Conservation (phyloP, 2,888 invertebrate species). For the Cosmopolites sordidus region DNA sequence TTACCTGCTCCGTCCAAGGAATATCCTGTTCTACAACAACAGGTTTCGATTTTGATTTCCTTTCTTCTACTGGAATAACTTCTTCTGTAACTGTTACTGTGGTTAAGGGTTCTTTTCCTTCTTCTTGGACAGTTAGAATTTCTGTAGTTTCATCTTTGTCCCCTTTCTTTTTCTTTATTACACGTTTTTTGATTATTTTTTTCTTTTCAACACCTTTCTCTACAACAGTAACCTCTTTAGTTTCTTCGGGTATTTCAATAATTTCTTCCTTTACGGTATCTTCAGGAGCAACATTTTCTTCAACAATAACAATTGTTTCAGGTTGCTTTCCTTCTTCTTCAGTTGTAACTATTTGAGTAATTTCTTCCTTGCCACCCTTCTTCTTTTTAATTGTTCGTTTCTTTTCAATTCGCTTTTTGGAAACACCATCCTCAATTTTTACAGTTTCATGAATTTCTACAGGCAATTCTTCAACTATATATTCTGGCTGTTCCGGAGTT, state of each 20-base stretch:
- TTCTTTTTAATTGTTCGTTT: constrained; percentile 15
- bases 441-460: constrained; percentile 37
- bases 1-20: constrained; percentile 22
- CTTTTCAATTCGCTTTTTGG: constrained; percentile 15
- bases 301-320: constrained; percentile 8
- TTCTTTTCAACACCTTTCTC: constrained; percentile 34
- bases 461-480: constrained; percentile 37
- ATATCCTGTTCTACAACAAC: constrained; percentile 42
- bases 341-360: constrained; percentile 11
- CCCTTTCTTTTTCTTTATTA: constrained; percentile 33
- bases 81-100: constrained; percentile 25
- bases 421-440: constrained; percentile 12
- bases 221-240: constrained; percentile 39
- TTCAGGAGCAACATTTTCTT: constrained; percentile 31
- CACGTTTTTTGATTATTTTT: constrained; percentile 40
- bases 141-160: constrained; percentile 43
- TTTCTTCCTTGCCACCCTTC: constrained; percentile 22
- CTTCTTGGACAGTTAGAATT: constrained; percentile 41
- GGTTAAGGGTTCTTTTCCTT: constrained; percentile 36
- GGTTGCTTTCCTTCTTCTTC: constrained; percentile 10
- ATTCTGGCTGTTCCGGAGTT: constrained; percentile 29
- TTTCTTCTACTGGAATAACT: constrained; percentile 32
- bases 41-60: constrained; percentile 32
- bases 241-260: constrained; percentile 30
- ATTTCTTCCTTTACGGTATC: constrained; percentile 21